Evolutionary conservation across 2,888 invertebrate genomes (phyloP), one percentile per base, ranked within the genome.

Genomic region (Pseudoips prasinana): DNA sequence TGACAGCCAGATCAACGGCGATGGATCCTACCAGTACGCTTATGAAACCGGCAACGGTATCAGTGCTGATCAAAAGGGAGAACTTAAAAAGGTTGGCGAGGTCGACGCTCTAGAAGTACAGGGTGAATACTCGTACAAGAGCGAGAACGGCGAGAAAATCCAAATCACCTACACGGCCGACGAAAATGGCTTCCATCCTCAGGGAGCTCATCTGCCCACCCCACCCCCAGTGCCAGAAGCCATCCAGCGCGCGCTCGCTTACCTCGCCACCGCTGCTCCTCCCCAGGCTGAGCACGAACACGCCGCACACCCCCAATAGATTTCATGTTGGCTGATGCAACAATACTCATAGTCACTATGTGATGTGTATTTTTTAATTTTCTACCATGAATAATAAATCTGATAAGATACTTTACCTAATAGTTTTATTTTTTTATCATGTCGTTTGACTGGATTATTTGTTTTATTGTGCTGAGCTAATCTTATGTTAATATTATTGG

Each of bases 171-270:
- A 94, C 75, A 84, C 89, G 22, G 93, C 94, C 46, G 93, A 94
- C 52, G 93, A 94, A 67, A 93, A 93, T 53, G 93, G 93, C 10
- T 93, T 90, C 88, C 92, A 92, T 64, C 92, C 93, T 0, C 89
- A 81, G 53, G 91, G 91, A 1, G 89, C 86, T 6, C 92, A 92
- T 56, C 69, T 92, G n/a, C 92, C 92, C 17, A 91, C 91, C 6
- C 90, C 93, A 5, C 94, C 94, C 20, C 94, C 94, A 51, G 92
- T 94, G 38, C 94, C 94, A 10, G 91, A 90, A 34, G 91, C 92
- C 42, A 94, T 94, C 57, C 91, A 92, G 62, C 90, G 90, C 37
- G 90, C 93, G 9, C 76, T 94, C 28, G 93, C 90, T 19, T 93
- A 90, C 68, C 81, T 93, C 60, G 93, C 93, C 27, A 91, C 92